Conservation (phyloP, 2,797 vertebrate species). For the Danio albolineatus region DNA sequence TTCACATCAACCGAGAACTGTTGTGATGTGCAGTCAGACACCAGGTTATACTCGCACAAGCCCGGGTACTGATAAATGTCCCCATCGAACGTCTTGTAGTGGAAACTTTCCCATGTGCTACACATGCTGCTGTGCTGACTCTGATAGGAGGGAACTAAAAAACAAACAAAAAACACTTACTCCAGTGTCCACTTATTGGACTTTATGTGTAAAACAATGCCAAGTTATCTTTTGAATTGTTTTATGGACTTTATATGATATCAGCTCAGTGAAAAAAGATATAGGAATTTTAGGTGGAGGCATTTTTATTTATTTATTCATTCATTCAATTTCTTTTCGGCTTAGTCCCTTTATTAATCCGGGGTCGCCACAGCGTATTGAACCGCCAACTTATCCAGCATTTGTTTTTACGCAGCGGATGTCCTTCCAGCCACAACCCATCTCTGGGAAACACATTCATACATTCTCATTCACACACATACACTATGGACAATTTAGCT, state of each 20-base stretch:
- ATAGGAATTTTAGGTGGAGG: no score
- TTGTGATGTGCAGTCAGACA: constrained; percentile 83
- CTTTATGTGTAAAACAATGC: neutral
- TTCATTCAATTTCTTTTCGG: no score
- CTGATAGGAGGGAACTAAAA: constrained; percentile 67
- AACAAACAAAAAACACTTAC: neutral
- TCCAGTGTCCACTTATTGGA: neutral
- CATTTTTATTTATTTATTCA: no score
- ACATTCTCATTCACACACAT: no score
- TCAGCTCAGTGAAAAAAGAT: no score
- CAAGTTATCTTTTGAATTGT: neutral
- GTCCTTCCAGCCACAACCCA: no score
- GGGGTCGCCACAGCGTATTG: no score
- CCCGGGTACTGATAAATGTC: constrained; percentile 88
- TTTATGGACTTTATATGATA: neutral
- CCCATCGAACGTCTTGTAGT: constrained; percentile 95
- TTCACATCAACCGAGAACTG: constrained; percentile 90
- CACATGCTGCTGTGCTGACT: constrained; percentile 88
- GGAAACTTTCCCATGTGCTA: constrained; percentile 93
- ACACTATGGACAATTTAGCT: no score
- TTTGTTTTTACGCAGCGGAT: no score
- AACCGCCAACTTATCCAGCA: no score
- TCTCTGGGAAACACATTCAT: no score
- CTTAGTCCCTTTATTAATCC: no score
- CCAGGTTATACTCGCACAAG: constrained; percentile 90